Percentiles rank a stretch among this genome's conserved stretches.
These are phyloP conservation scores for Luperina nickerlii DNA, from an alignment of 2,888 invertebrate genomes.

Conservation along the genomic window DNA sequence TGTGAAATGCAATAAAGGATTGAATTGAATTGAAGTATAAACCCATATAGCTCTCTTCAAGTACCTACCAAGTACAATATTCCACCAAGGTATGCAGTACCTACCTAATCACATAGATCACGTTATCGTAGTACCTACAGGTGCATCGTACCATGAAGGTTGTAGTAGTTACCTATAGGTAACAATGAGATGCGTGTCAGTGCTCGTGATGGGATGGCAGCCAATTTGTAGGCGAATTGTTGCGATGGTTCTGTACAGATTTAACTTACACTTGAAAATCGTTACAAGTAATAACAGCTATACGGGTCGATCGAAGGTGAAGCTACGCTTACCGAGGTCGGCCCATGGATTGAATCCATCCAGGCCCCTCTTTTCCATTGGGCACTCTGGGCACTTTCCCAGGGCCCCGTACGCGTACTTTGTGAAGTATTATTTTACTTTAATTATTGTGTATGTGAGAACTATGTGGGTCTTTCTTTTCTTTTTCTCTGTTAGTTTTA, in stretches of 20 bases:
- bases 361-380: too few species aligned
- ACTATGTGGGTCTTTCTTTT: too few species aligned
- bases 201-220: conserved; percentile 12
- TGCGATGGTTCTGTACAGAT: conserved; percentile 14
- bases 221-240: background rate
- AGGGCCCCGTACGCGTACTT: too few species aligned
- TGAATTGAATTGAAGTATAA: background rate
- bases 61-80: background rate
- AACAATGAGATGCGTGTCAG: conserved; percentile 48
- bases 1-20: background rate
- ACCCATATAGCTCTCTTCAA: background rate
- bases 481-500: too few species aligned
- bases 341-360: too few species aligned
- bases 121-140: conserved; percentile 18
- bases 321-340: too few species aligned
- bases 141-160: conserved; percentile 62
- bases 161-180: background rate
- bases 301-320: too few species aligned
- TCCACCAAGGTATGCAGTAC: background rate
- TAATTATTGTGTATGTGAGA: too few species aligned
- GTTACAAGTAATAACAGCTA: too few species aligned
- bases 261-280: background rate
- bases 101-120: conserved; percentile 28
- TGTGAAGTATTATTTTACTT: too few species aligned
- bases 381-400: too few species aligned